Evolutionary conservation across 2,888 invertebrate genomes (phyloP), one percentile per base, ranked within the genome.

Genomic region (Fragum whitleyi): DNA sequence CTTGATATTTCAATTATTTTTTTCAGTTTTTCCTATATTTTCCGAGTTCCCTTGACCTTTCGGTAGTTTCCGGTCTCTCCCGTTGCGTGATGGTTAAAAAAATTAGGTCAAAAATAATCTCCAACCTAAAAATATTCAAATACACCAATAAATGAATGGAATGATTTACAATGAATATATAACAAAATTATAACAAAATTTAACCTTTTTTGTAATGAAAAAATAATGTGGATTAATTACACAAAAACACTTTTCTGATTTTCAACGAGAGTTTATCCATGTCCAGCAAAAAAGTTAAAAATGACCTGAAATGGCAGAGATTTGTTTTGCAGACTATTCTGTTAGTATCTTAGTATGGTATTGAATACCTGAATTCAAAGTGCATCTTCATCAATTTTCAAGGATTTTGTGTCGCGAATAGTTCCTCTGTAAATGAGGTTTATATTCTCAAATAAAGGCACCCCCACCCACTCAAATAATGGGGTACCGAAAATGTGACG

Each of bases 221-320:
- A 7, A 53, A n/a, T 53, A n/a, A n/a, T 6, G 19, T 16, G 19
- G 19, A 11, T 5, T 19, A 53, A n/a, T 53, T 5, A 53, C 5
- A 53, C n/a, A 21, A 53, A 2, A 51, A 7, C 51, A n/a, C 19
- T 3, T 2, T n/a, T 51, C 3, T 7, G 3, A 14, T 51, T n/a
- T 21, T 51, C n/a, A 7, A 23, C 3, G 57, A 57, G 57, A 26
- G 19, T 47, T 19, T 47, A 47, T 39, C 14, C n/a, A 39, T 14
- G 19, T 47, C 47, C 9, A 55, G 21, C 53, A 55, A 36, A 70
- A 74, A 85, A 86, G 85, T 77, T 76, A 81, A 89, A 90, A 88
- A 91, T 91, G 91, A 86, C 86, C 79, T 91, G 90, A 90, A 80
- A 92, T 92, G 92, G 90, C 89, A 83, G 90, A 90, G 85, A 85